Conservation (phyloP, 1,140 invertebrate species). For the Anastatus disparis region DNA sequence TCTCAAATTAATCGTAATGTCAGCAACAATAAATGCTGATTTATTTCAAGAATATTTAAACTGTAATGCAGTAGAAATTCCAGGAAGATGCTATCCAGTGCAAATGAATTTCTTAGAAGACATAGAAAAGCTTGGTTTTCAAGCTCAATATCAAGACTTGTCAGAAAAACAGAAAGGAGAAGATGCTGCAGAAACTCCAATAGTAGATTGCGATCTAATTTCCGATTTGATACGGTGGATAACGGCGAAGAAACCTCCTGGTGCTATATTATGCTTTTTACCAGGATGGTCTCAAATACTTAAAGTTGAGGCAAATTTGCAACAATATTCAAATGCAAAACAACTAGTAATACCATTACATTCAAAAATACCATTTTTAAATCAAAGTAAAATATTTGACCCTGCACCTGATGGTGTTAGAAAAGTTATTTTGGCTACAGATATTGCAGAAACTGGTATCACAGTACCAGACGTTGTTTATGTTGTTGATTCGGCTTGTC, state of each 20-base stretch:
- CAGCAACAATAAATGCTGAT: conserved; percentile 82
- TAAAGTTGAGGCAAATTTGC: conserved; percentile 39
- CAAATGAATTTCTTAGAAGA: conserved; percentile 70
- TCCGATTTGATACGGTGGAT: conserved; percentile 60
- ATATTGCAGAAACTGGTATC: conserved; percentile 97
- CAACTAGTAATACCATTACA: conserved; percentile 73
- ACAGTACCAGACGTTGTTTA: conserved; percentile 94
- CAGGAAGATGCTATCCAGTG: conserved; percentile 71
- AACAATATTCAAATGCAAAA: neutral
- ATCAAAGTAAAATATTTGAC: conserved; percentile 79
- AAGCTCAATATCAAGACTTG: neutral
- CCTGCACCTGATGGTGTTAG: conserved; percentile 68
- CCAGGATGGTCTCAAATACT: conserved; percentile 73
- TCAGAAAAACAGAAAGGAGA: neutral
- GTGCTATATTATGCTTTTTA: conserved; percentile 74
- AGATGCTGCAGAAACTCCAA: conserved; percentile 27
- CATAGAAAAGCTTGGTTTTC: conserved; percentile 43
- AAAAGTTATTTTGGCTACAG: conserved; percentile 94
- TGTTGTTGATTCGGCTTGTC: conserved; percentile 64
- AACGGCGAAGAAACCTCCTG: conserved; percentile 61
- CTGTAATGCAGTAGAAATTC: conserved; percentile 60
- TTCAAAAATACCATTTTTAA: conserved; percentile 75
- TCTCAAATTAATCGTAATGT: conserved; percentile 82
- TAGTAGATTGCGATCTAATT: conserved; percentile 46
- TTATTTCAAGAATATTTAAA: conserved; percentile 81